Evolutionary conservation across 2,797 vertebrate species (phyloP).

Genomic region (Falco berigora): DNA sequence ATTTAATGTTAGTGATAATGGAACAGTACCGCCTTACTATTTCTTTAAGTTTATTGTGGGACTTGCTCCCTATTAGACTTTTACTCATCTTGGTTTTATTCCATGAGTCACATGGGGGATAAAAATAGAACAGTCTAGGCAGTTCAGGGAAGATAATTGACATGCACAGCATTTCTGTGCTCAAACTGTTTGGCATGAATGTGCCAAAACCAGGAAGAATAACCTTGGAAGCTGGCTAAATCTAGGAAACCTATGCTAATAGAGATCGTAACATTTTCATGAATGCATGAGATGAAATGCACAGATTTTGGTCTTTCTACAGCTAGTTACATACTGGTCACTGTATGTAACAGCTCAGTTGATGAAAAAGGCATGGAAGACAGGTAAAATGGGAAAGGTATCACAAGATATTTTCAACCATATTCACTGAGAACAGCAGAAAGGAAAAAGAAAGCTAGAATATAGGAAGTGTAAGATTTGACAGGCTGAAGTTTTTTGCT

Average conservation of each 20-base stretch:
- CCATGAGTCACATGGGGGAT: not conserved
- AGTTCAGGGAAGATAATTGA: not conserved
- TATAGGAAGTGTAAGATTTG: not conserved
- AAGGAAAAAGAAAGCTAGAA: not conserved
- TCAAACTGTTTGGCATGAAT: not conserved
- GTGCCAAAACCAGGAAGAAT: not conserved
- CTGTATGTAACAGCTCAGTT: not conserved
- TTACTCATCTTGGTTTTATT: not conserved
- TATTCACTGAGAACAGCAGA: not conserved
- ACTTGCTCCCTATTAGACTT: not conserved
- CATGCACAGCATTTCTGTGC: not conserved
- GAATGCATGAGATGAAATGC: not conserved
- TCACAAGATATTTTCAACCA: not conserved
- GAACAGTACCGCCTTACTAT: not conserved
- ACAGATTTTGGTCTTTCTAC: not conserved
- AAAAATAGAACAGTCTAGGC: not conserved
- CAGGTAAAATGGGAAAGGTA: not conserved
- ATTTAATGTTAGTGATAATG: not conserved
- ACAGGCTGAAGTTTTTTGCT: not conserved
- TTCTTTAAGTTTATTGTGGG: not conserved
- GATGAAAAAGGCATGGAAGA: not conserved
- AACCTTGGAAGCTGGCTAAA: not conserved
- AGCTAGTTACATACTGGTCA: not conserved
- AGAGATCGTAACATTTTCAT: not conserved
- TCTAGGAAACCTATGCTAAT: not conserved